Evolutionary conservation across 2,888 invertebrate species (phyloP).

Genomic region (Seira ritae): DNA sequence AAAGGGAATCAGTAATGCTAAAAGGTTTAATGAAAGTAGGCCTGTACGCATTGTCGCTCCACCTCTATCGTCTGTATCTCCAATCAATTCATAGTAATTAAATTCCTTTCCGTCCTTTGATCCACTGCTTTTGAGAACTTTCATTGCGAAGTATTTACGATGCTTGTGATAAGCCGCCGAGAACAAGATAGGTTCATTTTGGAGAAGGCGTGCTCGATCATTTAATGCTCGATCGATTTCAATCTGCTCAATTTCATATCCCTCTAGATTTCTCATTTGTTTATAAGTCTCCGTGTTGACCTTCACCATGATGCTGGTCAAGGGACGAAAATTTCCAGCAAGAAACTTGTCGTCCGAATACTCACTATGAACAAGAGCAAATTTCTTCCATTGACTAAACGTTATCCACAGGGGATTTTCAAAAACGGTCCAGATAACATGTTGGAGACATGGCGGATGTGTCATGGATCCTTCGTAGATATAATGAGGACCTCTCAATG

Average conservation of each 20-base stretch:
- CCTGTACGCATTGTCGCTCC: too few relatives aligned
- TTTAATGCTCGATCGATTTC: neutral
- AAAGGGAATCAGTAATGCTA: too few relatives aligned
- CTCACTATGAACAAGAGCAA: neutral
- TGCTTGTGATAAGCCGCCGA: neutral
- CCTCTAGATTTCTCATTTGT: neutral
- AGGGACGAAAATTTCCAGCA: neutral
- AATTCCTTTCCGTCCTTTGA: neutral
- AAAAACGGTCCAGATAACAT: neutral
- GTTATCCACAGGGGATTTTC: neutral
- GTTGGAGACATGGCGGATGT: neutral
- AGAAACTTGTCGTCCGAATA: neutral
- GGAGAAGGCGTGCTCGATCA: neutral
- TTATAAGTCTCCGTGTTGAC: neutral
- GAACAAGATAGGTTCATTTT: neutral
- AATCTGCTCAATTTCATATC: neutral
- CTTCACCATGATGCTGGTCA: neutral
- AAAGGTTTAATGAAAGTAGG: too few relatives aligned
- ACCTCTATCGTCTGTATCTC: too few relatives aligned
- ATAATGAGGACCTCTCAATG: neutral
- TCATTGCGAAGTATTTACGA: neutral
- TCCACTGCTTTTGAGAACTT: neutral
- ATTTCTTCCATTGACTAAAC: neutral
- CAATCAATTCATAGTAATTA: too few relatives aligned
- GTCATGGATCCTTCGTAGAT: slow-evolving; percentile 13